Evolutionary conservation across 2,888 invertebrate genomes (phyloP).

Genomic region (Rhingia campestris): DNA sequence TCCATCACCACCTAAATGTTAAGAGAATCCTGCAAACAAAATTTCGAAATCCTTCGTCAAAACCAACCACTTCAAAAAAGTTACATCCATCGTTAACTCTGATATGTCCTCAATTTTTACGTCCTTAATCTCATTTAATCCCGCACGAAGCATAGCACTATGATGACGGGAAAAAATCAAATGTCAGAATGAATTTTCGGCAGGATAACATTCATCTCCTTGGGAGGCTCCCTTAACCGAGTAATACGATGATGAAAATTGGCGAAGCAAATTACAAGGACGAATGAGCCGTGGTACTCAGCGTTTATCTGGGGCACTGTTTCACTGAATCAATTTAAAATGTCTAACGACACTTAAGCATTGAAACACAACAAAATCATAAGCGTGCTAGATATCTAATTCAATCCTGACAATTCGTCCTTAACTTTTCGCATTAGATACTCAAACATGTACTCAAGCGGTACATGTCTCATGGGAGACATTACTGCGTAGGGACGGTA

Average conservation of each 20-base stretch:
- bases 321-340: constrained; percentile 49
- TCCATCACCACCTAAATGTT: constrained; percentile 10
- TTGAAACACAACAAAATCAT: constrained; percentile 25
- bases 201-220: background rate
- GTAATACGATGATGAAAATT: constrained; percentile 17
- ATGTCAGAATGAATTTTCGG: background rate
- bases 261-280: constrained; percentile 13
- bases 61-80: constrained; percentile 2
- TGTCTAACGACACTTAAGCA: constrained; percentile 10
- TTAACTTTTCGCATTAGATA: constrained; percentile 38
- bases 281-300: background rate
- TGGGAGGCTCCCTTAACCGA: no score
- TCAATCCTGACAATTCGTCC: constrained; percentile 51
- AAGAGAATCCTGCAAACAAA: constrained; percentile 32
- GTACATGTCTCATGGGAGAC: constrained; percentile 1
- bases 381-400: constrained; percentile 8
- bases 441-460: constrained; percentile 35
- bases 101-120: constrained; percentile 36
- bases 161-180: constrained; percentile 1
- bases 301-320: background rate
- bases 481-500: background rate
- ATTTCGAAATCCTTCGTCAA: constrained; percentile 31
- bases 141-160: constrained; percentile 30
- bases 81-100: constrained; percentile 46
- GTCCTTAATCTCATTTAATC: constrained; percentile 51